Percentiles rank a stretch among this genome's conserved stretches.
phyloP scores from a whole-genome alignment of 2,113 vertebrate species.

The Accipiter virgatus region DNA sequence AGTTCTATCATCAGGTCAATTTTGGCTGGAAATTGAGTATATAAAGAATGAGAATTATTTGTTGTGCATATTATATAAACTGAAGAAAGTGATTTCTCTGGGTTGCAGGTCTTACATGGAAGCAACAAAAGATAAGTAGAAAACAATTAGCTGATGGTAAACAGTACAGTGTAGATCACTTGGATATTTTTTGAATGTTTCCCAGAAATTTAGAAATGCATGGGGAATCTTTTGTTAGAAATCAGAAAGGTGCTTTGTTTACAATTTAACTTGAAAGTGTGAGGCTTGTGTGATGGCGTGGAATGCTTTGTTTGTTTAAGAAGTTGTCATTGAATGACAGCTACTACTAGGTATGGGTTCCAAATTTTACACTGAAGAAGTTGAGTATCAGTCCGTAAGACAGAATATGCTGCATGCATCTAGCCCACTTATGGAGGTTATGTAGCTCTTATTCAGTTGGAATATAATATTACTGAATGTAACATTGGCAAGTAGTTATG shows the following conservation, averaged over 20 bases:
- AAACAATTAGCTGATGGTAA: not conserved
- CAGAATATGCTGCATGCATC: not conserved
- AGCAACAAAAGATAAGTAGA: not conserved
- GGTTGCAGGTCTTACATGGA: not conserved
- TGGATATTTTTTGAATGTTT: not conserved
- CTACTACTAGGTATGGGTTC: not conserved
- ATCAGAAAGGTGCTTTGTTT: not conserved
- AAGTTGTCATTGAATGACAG: not conserved
- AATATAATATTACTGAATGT: not conserved
- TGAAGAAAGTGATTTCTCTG: not conserved
- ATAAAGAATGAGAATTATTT: not conserved
- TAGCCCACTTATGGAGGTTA: not conserved
- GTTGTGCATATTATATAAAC: not conserved
- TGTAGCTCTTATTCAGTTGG: not conserved
- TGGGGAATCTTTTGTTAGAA: not conserved
- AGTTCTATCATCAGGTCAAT: not conserved
- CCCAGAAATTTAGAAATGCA: not conserved
- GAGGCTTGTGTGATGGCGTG: not conserved
- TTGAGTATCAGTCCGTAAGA: not conserved
- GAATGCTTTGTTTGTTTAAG: not conserved
- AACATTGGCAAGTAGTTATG: not conserved
- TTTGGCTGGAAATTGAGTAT: not conserved
- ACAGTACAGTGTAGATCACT: not conserved
- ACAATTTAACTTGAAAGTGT: not conserved
- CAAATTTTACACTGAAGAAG: not conserved